Conservation (phyloP, 2,888 invertebrate species). For the Pachydiplax longipennis region DNA sequence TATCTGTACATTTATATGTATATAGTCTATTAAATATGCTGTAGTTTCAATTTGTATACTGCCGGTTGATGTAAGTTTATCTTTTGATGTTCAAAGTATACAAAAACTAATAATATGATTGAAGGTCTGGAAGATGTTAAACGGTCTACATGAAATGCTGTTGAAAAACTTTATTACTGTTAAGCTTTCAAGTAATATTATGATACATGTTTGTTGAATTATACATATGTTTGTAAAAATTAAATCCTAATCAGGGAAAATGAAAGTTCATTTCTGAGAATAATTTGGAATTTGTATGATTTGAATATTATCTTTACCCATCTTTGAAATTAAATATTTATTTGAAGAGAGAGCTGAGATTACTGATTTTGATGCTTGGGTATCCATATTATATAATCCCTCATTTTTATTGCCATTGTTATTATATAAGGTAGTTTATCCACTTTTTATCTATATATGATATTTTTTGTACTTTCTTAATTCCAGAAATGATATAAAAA, state of each 20-base stretch:
- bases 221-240: conserved; percentile 40
- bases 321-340: conserved; percentile 44
- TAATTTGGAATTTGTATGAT: conserved; percentile 35
- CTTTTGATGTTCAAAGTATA: conserved; percentile 39
- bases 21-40: conserved; percentile 37
- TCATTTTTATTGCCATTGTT: neutral
- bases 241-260: conserved; percentile 25
- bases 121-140: conserved; percentile 29
- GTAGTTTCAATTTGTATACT: conserved; percentile 36
- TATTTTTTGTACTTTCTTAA: too few species aligned
- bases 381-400: conserved; percentile 8
- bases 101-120: conserved; percentile 30
- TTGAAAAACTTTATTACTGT: conserved; percentile 34
- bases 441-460: neutral
- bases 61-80: conserved; percentile 38
- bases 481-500: neutral
- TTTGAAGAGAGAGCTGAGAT: conserved; percentile 41
- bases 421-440: neutral
- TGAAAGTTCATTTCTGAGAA: conserved; percentile 23
- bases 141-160: neutral
- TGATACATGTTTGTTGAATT: conserved; percentile 37
- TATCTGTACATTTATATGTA: conserved; percentile 36
- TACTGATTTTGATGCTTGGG: conserved; percentile 25
- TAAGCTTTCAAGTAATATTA: conserved; percentile 37
- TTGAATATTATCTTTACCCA: conserved; percentile 24